Conservation (phyloP, 2,888 invertebrate genomes). For the Andrena minutula region DNA sequence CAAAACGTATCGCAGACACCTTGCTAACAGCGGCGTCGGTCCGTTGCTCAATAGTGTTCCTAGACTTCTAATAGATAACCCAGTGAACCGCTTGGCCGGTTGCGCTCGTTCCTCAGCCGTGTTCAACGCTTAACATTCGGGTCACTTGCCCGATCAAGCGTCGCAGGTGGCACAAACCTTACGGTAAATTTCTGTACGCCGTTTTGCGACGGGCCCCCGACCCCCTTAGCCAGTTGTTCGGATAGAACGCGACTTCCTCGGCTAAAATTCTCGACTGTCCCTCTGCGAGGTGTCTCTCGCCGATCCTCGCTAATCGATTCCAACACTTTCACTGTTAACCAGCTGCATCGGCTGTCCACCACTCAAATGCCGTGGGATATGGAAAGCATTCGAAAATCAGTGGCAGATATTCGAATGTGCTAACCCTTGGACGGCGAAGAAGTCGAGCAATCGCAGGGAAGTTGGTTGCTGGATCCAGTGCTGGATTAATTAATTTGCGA, state of each 20-base stretch:
- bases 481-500: too few relatives aligned
- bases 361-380: too few relatives aligned
- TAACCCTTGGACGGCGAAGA: too few relatives aligned
- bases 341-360: too few relatives aligned
- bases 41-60: constrained; percentile 57
- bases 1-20: constrained; percentile 46
- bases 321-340: too few relatives aligned
- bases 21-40: constrained; percentile 12
- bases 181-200: constrained; percentile 61
- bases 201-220: constrained; percentile 17
- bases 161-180: constrained; percentile 56
- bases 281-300: neutral
- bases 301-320: neutral
- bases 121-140: constrained; percentile 66
- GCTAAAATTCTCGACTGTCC: neutral
- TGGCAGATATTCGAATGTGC: too few relatives aligned
- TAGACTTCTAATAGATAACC: constrained; percentile 75
- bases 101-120: constrained; percentile 52
- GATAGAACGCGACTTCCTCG: neutral
- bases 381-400: too few relatives aligned
- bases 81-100: constrained; percentile 72
- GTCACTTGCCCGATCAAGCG: constrained; percentile 59
- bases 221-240: neutral
- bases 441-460: too few relatives aligned
- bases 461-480: too few relatives aligned